These are phyloP conservation scores for Puntigrus tetrazona DNA, from an alignment of 2,113 vertebrate species.

Conservation along the genomic window DNA sequence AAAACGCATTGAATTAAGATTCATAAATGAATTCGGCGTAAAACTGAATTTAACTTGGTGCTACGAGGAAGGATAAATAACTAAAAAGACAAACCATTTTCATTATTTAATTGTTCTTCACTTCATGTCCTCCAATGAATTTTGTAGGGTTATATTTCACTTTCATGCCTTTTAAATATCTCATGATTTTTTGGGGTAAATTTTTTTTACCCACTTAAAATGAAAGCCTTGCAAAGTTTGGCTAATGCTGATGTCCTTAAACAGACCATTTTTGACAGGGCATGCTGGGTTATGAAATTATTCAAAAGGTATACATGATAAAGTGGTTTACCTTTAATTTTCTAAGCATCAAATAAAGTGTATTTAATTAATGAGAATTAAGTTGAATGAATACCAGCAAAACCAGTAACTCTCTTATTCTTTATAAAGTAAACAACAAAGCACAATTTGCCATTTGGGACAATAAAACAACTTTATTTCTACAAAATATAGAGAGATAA, in stretches of 20 bases:
- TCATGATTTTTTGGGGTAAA: not conserved
- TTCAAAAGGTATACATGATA: constrained; percentile 43
- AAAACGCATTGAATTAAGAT: not conserved
- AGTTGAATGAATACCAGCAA: constrained; percentile 34
- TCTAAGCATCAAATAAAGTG: constrained; percentile 45
- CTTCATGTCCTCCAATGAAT: not conserved
- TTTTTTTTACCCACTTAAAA: not conserved
- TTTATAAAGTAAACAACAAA: not conserved
- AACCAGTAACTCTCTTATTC: constrained; percentile 16
- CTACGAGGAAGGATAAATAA: not conserved
- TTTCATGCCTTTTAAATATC: not conserved
- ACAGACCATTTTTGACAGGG: not conserved
- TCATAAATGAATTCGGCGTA: not conserved
- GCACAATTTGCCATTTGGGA: not conserved
- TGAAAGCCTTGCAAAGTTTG: not conserved
- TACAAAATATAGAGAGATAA: not conserved
- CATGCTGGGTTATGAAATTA: constrained; percentile 38
- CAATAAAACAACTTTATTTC: constrained; percentile 19
- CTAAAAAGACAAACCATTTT: not conserved
- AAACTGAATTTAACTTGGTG: not conserved
- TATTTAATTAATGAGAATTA: constrained; percentile 36
- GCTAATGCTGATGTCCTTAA: constrained; percentile 34
- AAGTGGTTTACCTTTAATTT: constrained; percentile 56
- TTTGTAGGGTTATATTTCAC: not conserved
- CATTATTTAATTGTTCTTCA: not conserved